Evolutionary conservation across 2,888 invertebrate genomes (phyloP).

Genomic region (Hypomecis atomaria): DNA sequence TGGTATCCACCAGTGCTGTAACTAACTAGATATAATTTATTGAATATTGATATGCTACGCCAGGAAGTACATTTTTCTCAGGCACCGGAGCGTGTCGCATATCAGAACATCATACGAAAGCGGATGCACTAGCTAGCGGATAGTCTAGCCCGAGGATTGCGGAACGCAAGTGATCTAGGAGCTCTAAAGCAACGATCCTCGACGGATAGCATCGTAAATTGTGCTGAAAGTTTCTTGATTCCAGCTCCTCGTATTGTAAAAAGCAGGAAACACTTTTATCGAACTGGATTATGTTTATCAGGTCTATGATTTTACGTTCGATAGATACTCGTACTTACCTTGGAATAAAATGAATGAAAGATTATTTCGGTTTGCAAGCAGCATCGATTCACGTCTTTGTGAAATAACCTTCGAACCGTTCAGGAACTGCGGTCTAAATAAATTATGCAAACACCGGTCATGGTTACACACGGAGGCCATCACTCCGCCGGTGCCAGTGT

Average conservation of each 20-base stretch:
- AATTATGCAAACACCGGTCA: slow-evolving; percentile 40
- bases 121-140: slow-evolving; percentile 46
- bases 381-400: slow-evolving; percentile 26
- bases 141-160: slow-evolving; percentile 40
- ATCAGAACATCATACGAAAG: slow-evolving; percentile 55
- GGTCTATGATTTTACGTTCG: neutral
- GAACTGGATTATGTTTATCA: neutral
- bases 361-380: slow-evolving; percentile 6
- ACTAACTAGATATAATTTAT: slow-evolving; percentile 32
- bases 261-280: slow-evolving; percentile 1
- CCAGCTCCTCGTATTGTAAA: slow-evolving; percentile 14
- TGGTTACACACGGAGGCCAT: slow-evolving; percentile 36
- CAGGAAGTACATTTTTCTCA: slow-evolving; percentile 74
- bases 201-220: slow-evolving; percentile 38
- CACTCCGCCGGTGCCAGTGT: slow-evolving; percentile 8
- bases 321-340: neutral
- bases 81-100: slow-evolving; percentile 71
- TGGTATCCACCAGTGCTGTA: slow-evolving; percentile 27
- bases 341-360: slow-evolving; percentile 21
- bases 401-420: slow-evolving; percentile 35
- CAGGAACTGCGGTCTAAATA: slow-evolving; percentile 36
- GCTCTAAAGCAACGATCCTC: slow-evolving; percentile 42
- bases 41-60: slow-evolving; percentile 36
- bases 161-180: slow-evolving; percentile 49
- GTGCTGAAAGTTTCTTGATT: slow-evolving; percentile 38